These are phyloP conservation scores for Leptodirus hochenwartii DNA, from an alignment of 2,888 invertebrate species.

Conservation along the genomic window DNA sequence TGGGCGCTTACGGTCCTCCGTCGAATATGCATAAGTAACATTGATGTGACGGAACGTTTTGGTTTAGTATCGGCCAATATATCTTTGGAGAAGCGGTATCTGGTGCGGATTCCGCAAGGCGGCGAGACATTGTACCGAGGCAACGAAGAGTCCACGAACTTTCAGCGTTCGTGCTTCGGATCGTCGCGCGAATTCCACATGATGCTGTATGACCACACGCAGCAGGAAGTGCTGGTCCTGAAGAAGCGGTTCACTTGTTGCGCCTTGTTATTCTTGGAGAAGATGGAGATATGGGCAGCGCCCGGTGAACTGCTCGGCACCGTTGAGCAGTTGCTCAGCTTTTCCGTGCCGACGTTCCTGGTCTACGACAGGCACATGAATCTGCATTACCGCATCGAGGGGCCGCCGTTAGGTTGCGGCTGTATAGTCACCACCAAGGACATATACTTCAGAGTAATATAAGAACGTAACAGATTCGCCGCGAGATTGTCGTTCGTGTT, in stretches of 20 bases:
- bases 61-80: conserved; percentile 37
- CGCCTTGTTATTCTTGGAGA: conserved; percentile 34
- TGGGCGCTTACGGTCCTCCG: no score
- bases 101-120: conserved; percentile 42
- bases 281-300: conserved; percentile 52
- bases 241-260: conserved; percentile 50
- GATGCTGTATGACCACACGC: conserved; percentile 64
- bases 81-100: conserved; percentile 54
- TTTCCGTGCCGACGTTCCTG: conserved; percentile 45
- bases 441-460: conserved; percentile 40
- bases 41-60: conserved; percentile 5
- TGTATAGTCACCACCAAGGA: conserved; percentile 38
- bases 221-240: conserved; percentile 64
- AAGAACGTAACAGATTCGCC: background rate
- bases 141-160: conserved; percentile 42
- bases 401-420: conserved; percentile 45
- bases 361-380: conserved; percentile 45
- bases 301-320: conserved; percentile 52
- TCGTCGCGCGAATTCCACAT: conserved; percentile 56
- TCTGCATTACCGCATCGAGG: conserved; percentile 50
- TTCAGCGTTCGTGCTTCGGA: conserved; percentile 52
- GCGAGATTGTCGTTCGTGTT: background rate
- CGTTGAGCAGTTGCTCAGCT: conserved; percentile 48
- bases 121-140: conserved; percentile 63
- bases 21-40: background rate